Conservation (phyloP, 1,140 invertebrate species). For the Bombus superbus region DNA sequence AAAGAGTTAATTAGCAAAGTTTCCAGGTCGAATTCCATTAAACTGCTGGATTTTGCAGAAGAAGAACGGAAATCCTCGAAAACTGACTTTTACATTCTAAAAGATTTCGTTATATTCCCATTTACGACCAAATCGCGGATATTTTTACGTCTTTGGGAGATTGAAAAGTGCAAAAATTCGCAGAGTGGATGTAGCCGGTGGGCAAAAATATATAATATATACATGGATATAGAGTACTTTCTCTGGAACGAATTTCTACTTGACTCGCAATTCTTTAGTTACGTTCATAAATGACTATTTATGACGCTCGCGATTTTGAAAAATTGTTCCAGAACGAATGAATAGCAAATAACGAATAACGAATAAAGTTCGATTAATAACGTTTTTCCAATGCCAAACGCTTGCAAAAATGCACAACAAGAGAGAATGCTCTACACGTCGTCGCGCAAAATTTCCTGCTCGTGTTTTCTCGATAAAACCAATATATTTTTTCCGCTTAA, state of each 20-base stretch:
- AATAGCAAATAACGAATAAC: neutral
- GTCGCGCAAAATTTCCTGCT: neutral
- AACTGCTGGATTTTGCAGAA: neutral
- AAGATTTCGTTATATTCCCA: neutral
- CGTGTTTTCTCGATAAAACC: neutral
- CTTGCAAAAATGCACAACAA: neutral
- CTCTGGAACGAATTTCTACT: no score
- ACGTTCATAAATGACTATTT: no score
- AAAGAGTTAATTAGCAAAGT: constrained; percentile 49
- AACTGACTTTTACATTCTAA: constrained; percentile 2
- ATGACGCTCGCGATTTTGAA: neutral
- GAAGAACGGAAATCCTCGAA: neutral
- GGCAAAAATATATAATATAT: no score
- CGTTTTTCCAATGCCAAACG: neutral
- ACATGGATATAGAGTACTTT: no score
- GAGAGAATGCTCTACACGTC: neutral
- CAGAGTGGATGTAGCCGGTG: no score
- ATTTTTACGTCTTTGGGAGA: neutral
- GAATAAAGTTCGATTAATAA: neutral
- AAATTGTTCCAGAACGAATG: neutral
- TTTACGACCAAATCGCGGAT: no score
- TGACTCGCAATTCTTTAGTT: no score
- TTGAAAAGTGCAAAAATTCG: neutral
- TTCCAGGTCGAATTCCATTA: constrained; percentile 38
- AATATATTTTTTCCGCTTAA: neutral